Conservation (phyloP, 2,113 vertebrate species). For the Ia io region DNA sequence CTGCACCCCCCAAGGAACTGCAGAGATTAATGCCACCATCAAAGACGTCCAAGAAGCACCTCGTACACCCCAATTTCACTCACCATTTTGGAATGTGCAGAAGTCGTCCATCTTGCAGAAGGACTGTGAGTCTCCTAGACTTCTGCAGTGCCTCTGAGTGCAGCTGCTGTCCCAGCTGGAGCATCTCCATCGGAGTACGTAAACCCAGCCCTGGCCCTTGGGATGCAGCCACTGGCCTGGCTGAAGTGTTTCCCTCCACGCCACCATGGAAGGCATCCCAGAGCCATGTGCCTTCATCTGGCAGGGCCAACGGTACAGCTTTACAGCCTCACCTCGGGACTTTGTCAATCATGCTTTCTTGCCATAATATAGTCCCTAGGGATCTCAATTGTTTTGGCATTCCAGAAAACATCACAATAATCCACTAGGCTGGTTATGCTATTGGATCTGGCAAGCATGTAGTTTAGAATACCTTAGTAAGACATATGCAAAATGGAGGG, state of each 20-base stretch:
- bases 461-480: background rate
- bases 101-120: background rate
- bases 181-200: background rate
- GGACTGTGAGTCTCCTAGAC: background rate
- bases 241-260: background rate
- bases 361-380: background rate
- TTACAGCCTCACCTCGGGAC: background rate
- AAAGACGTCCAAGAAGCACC: background rate
- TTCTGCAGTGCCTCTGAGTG: fast-evolving
- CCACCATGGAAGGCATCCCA: no score
- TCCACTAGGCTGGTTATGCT: background rate
- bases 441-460: background rate
- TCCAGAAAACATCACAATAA: background rate
- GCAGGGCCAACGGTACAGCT: background rate
- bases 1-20: background rate
- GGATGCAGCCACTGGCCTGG: background rate
- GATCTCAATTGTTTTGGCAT: background rate
- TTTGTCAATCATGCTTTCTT: background rate
- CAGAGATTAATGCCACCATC: background rate
- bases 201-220: background rate
- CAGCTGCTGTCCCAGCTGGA: background rate
- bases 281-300: background rate
- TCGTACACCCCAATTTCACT: background rate
- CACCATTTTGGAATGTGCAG: background rate
- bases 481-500: background rate